Evolutionary conservation across 2,797 vertebrate species (phyloP), one percentile per base, ranked within the genome.

Genomic region (Tolypeutes matacus): DNA sequence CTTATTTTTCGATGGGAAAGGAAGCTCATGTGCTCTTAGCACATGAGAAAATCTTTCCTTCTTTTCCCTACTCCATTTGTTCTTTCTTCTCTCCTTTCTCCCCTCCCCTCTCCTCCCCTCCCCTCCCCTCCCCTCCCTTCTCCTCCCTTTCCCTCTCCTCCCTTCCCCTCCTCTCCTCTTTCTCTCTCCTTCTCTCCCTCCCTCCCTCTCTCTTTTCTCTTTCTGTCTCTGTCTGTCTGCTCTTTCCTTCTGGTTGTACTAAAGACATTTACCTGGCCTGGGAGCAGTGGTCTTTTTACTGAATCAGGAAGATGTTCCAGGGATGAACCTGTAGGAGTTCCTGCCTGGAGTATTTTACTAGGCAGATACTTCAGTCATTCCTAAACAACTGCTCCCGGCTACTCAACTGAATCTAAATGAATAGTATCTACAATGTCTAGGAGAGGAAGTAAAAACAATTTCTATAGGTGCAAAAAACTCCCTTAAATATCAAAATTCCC

Each of bases 321-420:
- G 73, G 78, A 13, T 92, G 76, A 72, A 13, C 34, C 70, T 0
- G 3, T 46, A 81, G 56, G 96, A 93, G 34, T 86, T 39, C 75
- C 87, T 84, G 82, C 89, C 34, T 5, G 34, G 92, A 92, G 25
- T n/a, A 18, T 85, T 80, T 95, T 91, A 20, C 29, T 92, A 89
- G 73, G 81, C 73, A 96, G 70, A 76, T 95, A 56, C 95, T 95
- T 76, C 58, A 39, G 7, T 87, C 86, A 46, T 93, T 94, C 49
- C 53, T 70, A 46, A 96, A 89, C 85, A 97, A 46, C 80, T 97
- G 60, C 80, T 96, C 87, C 64, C 65, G 75, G n/a, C 65, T 95
- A 1, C 91, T 97, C 62, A 89, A 69, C 93, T 95, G 95, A 95
- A 82, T 90, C 46, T 95, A 95, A 97, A 97, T 94, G 96, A 97